A percentile compares a stretch with the other conserved stretches of the same genome.
Conservation (phyloP, 1,140 invertebrate species). For the Drosophila nannoptera region DNA sequence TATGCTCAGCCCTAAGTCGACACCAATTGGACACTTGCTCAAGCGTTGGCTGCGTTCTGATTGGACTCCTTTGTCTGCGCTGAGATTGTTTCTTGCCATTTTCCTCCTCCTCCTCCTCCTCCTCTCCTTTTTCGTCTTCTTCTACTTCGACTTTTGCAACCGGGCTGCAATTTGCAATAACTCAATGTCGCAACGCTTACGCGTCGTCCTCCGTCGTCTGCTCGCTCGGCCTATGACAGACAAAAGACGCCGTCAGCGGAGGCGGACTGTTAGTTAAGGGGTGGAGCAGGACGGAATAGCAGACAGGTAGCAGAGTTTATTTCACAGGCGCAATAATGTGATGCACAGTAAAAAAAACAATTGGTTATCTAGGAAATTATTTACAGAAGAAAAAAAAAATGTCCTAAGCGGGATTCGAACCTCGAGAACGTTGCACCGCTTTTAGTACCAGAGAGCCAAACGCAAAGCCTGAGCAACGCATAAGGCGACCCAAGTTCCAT, state of each 20-base stretch:
- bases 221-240: constrained; percentile 42
- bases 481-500: too few relatives aligned
- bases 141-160: constrained; percentile 8
- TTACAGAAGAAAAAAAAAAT: background rate
- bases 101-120: constrained; percentile 4
- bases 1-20: constrained; percentile 39
- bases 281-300: background rate
- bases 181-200: constrained; percentile 50
- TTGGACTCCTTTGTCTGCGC: constrained; percentile 19
- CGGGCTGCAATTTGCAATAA: constrained; percentile 60
- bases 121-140: background rate
- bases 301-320: constrained; percentile 36
- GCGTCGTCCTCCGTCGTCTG: constrained; percentile 1
- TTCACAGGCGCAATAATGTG: background rate
- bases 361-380: background rate
- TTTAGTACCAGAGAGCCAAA: too few relatives aligned
- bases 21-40: constrained; percentile 45
- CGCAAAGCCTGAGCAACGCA: too few relatives aligned
- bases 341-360: background rate
- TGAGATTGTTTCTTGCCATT: background rate
- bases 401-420: too few relatives aligned
- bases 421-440: too few relatives aligned
- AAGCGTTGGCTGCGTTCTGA: constrained; percentile 9
- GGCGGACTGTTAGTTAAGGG: constrained; percentile 10
- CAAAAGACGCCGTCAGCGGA: constrained; percentile 37